These are phyloP conservation scores for Oncorhynchus nerka DNA, from an alignment of 2,113 vertebrate genomes.

Conservation along the genomic window DNA sequence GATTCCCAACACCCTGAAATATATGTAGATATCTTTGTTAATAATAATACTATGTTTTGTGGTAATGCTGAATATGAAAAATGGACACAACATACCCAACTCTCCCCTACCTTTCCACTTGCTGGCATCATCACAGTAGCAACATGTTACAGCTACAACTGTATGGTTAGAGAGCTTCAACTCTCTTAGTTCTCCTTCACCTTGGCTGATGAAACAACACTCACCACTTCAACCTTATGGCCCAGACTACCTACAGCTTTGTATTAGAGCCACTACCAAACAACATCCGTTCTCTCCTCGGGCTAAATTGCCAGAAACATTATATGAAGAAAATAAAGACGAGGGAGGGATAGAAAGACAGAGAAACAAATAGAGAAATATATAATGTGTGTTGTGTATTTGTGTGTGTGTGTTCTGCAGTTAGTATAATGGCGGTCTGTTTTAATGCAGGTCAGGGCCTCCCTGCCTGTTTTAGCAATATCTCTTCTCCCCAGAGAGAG, in stretches of 20 bases:
- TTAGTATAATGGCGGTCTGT: neutral
- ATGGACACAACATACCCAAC: too few relatives aligned
- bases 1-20: too few relatives aligned
- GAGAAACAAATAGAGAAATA: neutral
- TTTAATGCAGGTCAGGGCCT: conserved; percentile 30
- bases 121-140: too few relatives aligned
- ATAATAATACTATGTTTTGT: too few relatives aligned
- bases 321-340: neutral
- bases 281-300: neutral
- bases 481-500: conserved; percentile 3
- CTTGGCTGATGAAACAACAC: neutral
- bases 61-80: too few relatives aligned
- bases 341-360: neutral
- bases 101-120: too few relatives aligned
- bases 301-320: neutral
- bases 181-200: neutral
- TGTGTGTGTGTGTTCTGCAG: neutral
- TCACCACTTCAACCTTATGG: too few relatives aligned
- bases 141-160: too few relatives aligned
- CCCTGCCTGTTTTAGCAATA: conserved; percentile 5
- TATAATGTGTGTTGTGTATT: neutral
- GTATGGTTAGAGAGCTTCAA: too few relatives aligned
- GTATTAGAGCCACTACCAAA: neutral
- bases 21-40: too few relatives aligned
- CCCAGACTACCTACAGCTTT: neutral